A percentile compares a stretch with the other conserved stretches of the same genome.
Evolutionary conservation across 2,797 vertebrate genomes (phyloP).

Genomic region (Lepus townsendii): DNA sequence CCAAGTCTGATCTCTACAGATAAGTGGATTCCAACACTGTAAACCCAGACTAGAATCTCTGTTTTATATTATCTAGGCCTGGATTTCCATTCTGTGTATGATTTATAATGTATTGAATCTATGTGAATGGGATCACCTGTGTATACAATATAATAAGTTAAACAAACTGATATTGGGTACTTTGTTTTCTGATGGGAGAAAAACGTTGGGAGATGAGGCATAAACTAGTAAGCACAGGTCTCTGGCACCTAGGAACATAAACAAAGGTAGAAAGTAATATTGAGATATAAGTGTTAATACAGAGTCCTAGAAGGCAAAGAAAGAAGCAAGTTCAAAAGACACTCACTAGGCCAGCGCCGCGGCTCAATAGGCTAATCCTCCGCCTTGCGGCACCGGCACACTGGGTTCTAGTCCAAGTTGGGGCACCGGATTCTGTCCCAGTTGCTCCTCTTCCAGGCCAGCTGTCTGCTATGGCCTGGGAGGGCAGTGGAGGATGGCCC

Average conservation of each 20-base stretch:
- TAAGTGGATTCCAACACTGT: neutral
- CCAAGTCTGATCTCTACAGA: neutral
- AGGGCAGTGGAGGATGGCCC: too few relatives aligned
- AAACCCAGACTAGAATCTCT: neutral
- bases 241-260: neutral
- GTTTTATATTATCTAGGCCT: neutral
- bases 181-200: neutral
- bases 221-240: neutral
- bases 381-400: too few relatives aligned
- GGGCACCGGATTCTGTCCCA: too few relatives aligned
- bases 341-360: neutral
- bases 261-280: fast-evolving
- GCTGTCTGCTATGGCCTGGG: too few relatives aligned
- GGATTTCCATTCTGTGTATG: neutral
- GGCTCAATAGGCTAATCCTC: too few relatives aligned
- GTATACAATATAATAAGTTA: neutral
- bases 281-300: neutral
- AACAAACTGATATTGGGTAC: neutral
- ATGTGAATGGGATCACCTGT: neutral
- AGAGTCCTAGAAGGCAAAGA: neutral
- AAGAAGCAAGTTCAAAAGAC: neutral
- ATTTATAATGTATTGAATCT: neutral
- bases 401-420: too few relatives aligned
- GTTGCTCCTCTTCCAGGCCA: too few relatives aligned
- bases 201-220: neutral